A percentile compares a stretch with the other conserved stretches of the same genome.
These are phyloP conservation scores for Acheta domesticus DNA, from an alignment of 2,888 invertebrate species.

Conservation along the genomic window DNA sequence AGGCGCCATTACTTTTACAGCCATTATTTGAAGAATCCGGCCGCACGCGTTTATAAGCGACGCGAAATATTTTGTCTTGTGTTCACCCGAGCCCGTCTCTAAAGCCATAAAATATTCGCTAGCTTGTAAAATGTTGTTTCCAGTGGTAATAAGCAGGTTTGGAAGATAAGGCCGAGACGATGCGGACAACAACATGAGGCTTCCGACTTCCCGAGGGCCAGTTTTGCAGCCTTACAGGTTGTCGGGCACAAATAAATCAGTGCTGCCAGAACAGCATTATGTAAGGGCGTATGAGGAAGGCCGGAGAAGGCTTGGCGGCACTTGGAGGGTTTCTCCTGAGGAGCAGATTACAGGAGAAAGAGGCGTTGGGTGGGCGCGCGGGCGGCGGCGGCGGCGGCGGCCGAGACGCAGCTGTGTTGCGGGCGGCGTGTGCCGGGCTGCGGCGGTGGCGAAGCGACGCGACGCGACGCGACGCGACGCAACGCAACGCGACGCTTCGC, in stretches of 20 bases:
- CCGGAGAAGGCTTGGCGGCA: slow-evolving; percentile 1
- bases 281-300: slow-evolving; percentile 18
- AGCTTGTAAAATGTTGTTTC: slow-evolving; percentile 10
- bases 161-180: not conserved
- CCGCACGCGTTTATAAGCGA: not conserved
- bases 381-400: not conserved
- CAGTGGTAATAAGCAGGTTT: slow-evolving; percentile 10
- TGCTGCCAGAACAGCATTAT: not conserved
- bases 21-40: slow-evolving; percentile 7
- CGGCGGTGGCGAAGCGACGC: too few species aligned
- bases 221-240: slow-evolving; percentile 9
- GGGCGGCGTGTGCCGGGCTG: not conserved
- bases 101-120: slow-evolving; percentile 10
- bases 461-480: too few species aligned
- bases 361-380: not conserved
- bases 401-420: not conserved
- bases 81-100: not conserved
- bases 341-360: slow-evolving; percentile 18
- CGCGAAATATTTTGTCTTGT: slow-evolving; percentile 18
- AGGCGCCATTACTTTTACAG: slow-evolving; percentile 18
- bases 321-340: not conserved
- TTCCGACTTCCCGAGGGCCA: slow-evolving; percentile 18
- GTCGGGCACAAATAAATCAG: slow-evolving; percentile 3
- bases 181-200: slow-evolving; percentile 9
- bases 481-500: too few species aligned